A percentile compares a stretch with the other conserved stretches of the same genome.
Conservation (phyloP, 2,888 invertebrate species). For the Macrosiphum euphorbiae region DNA sequence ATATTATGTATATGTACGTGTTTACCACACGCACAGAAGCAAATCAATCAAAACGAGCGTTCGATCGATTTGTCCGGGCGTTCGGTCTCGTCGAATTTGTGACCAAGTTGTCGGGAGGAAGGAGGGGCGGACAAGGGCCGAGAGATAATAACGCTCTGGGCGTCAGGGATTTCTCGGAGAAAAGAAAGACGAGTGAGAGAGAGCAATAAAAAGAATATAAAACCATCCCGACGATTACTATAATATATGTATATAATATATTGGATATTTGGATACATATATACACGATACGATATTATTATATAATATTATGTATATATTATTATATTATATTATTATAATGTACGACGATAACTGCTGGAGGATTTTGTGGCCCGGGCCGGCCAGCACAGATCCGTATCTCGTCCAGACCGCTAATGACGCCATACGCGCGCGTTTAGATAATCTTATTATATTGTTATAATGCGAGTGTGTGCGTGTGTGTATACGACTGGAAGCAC, state of each 20-base stretch:
- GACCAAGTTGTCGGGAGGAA: neutral
- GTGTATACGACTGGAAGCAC: neutral
- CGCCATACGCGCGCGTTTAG: conserved; percentile 59
- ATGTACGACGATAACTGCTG: conserved; percentile 1
- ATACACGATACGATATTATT: neutral
- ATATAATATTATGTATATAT: neutral
- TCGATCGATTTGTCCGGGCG: conserved; percentile 53
- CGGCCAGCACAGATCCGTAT: conserved; percentile 56
- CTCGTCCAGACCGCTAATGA: conserved; percentile 65
- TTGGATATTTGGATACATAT: too few relatives aligned
- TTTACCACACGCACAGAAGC: conserved; percentile 53
- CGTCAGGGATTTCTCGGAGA: neutral
- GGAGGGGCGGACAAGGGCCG: neutral
- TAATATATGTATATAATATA: neutral
- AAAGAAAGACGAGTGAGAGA: neutral
- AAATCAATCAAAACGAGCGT: conserved; percentile 57
- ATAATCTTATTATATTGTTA: conserved; percentile 61
- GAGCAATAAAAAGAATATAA: conserved; percentile 37
- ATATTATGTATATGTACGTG: neutral
- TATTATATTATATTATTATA: conserved; percentile 11
- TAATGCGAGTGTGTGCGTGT: neutral
- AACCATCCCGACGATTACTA: conserved; percentile 30
- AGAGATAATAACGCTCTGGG: conserved; percentile 7
- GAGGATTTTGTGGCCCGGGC: conserved; percentile 19
- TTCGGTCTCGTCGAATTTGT: neutral